A percentile compares a stretch with the other conserved stretches of the same genome.
phyloP scores from a whole-genome alignment of 2,888 invertebrate genomes.

The Plutella xylostella region DNA sequence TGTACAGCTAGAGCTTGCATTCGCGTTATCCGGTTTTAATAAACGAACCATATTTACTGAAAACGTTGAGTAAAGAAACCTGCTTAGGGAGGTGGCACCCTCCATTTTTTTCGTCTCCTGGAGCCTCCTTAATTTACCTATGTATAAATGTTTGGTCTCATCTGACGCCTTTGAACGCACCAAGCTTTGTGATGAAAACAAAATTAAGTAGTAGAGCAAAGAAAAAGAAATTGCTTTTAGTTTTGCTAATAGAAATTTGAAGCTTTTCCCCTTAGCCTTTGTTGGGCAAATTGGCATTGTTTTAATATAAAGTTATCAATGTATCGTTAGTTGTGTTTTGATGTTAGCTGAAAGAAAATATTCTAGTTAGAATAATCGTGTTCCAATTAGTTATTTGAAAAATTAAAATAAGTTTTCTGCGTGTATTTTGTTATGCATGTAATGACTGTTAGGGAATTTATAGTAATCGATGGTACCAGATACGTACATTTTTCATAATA shows the following conservation, averaged over 20 bases:
- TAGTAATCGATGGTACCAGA: too few species aligned
- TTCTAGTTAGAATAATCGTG: too few species aligned
- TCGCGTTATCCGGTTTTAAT: constrained; percentile 21
- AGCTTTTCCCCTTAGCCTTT: constrained; percentile 25
- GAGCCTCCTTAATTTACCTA: constrained; percentile 52
- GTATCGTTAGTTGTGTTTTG: too few species aligned
- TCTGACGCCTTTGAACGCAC: constrained; percentile 50
- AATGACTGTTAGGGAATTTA: too few species aligned
- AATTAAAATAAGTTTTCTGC: too few species aligned
- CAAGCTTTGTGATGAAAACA: constrained; percentile 34
- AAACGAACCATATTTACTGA: constrained; percentile 50
- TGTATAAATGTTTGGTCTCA: constrained; percentile 63
- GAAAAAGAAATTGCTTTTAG: constrained; percentile 7
- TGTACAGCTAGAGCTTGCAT: constrained; percentile 29
- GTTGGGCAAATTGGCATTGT: too few species aligned
- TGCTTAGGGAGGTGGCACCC: constrained; percentile 48
- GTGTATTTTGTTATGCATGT: too few species aligned
- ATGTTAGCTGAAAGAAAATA: too few species aligned
- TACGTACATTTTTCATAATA: too few species aligned
- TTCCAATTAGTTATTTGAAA: too few species aligned
- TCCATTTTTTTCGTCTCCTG: constrained; percentile 54
- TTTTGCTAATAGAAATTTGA: constrained; percentile 20
- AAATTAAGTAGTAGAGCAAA: constrained; percentile 25
- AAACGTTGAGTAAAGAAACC: constrained; percentile 61
- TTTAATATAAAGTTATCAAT: too few species aligned